These are phyloP conservation scores for Platanista minor DNA, from an alignment of 2,113 vertebrate species.

Conservation along the genomic window DNA sequence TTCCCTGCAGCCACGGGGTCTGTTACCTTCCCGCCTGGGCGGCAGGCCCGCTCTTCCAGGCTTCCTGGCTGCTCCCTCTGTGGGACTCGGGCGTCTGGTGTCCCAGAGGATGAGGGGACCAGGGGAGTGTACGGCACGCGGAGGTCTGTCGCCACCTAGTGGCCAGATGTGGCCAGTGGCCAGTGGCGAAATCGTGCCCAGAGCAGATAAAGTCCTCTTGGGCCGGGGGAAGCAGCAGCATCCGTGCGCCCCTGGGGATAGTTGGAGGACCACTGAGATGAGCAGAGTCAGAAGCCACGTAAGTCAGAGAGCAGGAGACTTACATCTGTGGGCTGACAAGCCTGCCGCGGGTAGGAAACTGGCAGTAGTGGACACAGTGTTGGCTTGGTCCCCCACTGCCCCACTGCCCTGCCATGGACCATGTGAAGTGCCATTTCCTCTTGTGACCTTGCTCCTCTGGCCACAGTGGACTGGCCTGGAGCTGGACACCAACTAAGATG, in stretches of 20 bases:
- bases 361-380: fast-evolving
- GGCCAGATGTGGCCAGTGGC: not conserved
- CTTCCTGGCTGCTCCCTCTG: not conserved
- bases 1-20: fast-evolving
- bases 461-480: not conserved
- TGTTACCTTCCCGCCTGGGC: not conserved
- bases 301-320: not conserved
- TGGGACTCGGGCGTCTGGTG: too few species aligned
- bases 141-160: not conserved
- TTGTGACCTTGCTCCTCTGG: not conserved
- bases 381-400: too few species aligned
- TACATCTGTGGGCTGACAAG: not conserved
- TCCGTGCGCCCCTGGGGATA: not conserved
- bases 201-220: not conserved
- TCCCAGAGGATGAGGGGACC: too few species aligned
- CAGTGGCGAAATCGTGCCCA: not conserved
- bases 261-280: fast-evolving
- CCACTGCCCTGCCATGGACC: not conserved
- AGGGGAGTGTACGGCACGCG: fast-evolving
- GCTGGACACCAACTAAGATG: not conserved
- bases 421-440: not conserved
- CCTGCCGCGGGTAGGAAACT: too few species aligned
- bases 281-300: not conserved
- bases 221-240: not conserved
- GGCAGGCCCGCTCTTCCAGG: fast-evolving